Percentiles rank a stretch among this genome's conserved stretches.
Conservation (phyloP, 2,113 vertebrate genomes). For the Stegostoma tigrinum region DNA sequence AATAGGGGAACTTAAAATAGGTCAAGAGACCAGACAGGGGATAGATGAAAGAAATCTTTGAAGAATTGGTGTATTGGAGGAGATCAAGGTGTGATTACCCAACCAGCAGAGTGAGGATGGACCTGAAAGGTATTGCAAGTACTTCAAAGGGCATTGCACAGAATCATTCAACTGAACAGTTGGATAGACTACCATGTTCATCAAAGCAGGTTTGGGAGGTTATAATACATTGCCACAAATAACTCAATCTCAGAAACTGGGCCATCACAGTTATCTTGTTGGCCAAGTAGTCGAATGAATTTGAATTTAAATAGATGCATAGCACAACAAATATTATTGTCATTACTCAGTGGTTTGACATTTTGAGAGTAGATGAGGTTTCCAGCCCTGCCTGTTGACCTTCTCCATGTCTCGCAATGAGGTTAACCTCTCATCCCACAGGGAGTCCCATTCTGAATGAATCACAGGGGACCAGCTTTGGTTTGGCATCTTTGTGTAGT, state of each 20-base stretch:
- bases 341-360: constrained; percentile 20
- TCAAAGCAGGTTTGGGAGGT: background rate
- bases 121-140: background rate
- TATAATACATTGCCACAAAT: background rate
- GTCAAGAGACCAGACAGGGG: background rate
- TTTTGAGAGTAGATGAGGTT: background rate
- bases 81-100: background rate
- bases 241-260: background rate
- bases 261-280: background rate
- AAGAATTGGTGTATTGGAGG: background rate
- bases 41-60: background rate
- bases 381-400: background rate
- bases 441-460: background rate
- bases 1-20: background rate
- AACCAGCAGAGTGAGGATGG: background rate
- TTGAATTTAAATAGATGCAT: background rate
- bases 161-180: background rate
- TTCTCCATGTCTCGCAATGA: background rate
- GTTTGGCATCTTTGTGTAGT: background rate
- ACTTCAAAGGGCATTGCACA: background rate
- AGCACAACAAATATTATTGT: background rate
- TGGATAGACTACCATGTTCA: background rate
- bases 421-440: background rate
- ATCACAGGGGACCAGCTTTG: background rate
- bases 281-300: background rate